A percentile compares a stretch with the other conserved stretches of the same genome.
phyloP scores from a whole-genome alignment of 2,888 invertebrate genomes.

The Caenorhabditis doughertyi region DNA sequence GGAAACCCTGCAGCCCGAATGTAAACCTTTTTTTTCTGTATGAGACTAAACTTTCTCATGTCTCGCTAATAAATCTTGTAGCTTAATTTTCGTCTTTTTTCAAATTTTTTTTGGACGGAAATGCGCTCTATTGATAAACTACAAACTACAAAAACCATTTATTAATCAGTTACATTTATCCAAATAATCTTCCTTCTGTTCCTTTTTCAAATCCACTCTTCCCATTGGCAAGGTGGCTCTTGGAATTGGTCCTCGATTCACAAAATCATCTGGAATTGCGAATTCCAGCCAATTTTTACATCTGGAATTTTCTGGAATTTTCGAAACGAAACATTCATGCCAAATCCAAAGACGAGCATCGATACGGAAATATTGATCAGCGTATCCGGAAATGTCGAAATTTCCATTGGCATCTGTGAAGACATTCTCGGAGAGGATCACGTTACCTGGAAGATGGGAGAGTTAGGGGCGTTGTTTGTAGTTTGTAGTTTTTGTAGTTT shows the following conservation, averaged over 20 bases:
- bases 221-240: background rate
- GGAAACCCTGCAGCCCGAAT: too few relatives aligned
- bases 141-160: too few relatives aligned
- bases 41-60: too few relatives aligned
- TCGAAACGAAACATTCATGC: constrained; percentile 7
- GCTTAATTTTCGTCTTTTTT: too few relatives aligned
- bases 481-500: background rate
- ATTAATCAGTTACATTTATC: constrained; percentile 9
- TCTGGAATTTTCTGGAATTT: background rate
- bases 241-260: background rate
- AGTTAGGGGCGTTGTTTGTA: background rate
- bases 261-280: background rate
- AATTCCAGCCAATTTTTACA: constrained; percentile 21
- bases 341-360: background rate
- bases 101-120: too few relatives aligned
- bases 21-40: too few relatives aligned
- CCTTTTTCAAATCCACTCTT: constrained; percentile 1
- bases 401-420: constrained; percentile 7
- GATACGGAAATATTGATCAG: background rate
- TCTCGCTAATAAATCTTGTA: too few relatives aligned
- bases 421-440: background rate
- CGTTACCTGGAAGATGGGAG: background rate
- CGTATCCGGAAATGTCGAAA: constrained; percentile 17
- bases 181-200: constrained; percentile 5
- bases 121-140: too few relatives aligned